A percentile compares a stretch with the other conserved stretches of the same genome.
phyloP scores from a whole-genome alignment of 1,140 invertebrate genomes.

The Babylonia areolata region DNA sequence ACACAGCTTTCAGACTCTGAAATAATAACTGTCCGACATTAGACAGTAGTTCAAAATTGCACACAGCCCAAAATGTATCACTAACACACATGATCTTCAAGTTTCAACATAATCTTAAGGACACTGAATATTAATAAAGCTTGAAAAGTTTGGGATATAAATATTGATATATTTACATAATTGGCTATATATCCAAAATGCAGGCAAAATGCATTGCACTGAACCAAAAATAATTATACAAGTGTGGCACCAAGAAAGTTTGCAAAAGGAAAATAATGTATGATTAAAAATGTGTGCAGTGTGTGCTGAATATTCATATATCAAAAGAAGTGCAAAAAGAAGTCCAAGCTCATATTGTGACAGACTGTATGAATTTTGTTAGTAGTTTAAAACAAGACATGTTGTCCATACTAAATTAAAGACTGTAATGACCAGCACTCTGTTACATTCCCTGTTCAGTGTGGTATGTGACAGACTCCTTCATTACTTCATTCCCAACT shows the following conservation, averaged over 20 bases:
- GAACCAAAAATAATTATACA: neutral
- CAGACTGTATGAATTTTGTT: no score
- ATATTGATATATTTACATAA: neutral
- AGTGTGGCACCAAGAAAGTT: neutral
- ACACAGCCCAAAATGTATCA: conserved; percentile 5
- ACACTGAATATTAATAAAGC: neutral
- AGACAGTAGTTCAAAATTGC: neutral
- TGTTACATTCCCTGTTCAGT: no score
- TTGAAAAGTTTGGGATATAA: neutral
- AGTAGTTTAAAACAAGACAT: no score
- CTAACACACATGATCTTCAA: neutral
- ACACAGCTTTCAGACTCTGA: no score
- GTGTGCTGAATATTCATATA: no score
- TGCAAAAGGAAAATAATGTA: neutral
- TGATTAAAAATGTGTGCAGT: neutral
- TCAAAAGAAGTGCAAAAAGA: no score
- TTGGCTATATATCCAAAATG: neutral
- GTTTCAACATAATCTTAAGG: neutral
- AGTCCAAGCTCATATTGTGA: no score
- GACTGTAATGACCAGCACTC: no score
- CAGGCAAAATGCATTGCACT: neutral
- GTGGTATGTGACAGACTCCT: no score
- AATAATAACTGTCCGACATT: no score
- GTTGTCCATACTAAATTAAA: no score
- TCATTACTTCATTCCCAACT: no score